phyloP scores from a whole-genome alignment of 1,140 invertebrate genomes.

The Popillia japonica region DNA sequence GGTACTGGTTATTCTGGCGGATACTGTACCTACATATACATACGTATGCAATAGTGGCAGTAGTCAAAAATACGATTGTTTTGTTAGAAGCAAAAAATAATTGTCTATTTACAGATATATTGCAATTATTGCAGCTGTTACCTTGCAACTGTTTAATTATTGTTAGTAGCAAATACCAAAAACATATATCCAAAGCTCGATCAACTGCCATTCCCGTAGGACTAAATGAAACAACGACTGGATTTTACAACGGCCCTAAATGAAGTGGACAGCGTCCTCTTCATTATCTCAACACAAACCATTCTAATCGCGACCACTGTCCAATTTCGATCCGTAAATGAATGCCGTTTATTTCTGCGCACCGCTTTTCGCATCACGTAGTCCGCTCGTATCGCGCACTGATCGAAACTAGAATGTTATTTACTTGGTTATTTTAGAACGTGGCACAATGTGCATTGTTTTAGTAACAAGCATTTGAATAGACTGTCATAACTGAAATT shows the following conservation, averaged over 20 bases:
- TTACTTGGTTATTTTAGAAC: conserved; percentile 50
- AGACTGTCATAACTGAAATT: conserved; percentile 49
- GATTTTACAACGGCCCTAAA: conserved; percentile 53
- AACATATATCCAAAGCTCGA: conserved; percentile 9
- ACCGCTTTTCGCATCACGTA: conserved; percentile 36
- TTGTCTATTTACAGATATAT: no score
- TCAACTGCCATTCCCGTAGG: conserved; percentile 17
- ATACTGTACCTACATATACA: no score
- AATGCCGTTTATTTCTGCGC: conserved; percentile 29
- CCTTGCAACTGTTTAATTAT: neutral
- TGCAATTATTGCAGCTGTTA: neutral
- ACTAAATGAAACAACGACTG: conserved; percentile 32
- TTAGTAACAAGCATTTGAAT: conserved; percentile 49
- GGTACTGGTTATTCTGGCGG: no score
- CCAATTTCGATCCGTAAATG: conserved; percentile 39
- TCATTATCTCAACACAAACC: conserved; percentile 55
- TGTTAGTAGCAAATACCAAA: conserved; percentile 7
- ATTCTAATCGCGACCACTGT: conserved; percentile 50
- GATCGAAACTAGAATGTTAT: conserved; percentile 47
- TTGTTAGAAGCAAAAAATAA: no score
- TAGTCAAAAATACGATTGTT: no score
- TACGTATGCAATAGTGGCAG: no score
- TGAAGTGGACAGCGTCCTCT: conserved; percentile 54
- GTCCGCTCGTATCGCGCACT: conserved; percentile 12
- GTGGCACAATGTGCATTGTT: conserved; percentile 47